Base-by-base conservation (phyloP, 1,140 invertebrate species). In the Pachypeltis micranthus region DNA sequence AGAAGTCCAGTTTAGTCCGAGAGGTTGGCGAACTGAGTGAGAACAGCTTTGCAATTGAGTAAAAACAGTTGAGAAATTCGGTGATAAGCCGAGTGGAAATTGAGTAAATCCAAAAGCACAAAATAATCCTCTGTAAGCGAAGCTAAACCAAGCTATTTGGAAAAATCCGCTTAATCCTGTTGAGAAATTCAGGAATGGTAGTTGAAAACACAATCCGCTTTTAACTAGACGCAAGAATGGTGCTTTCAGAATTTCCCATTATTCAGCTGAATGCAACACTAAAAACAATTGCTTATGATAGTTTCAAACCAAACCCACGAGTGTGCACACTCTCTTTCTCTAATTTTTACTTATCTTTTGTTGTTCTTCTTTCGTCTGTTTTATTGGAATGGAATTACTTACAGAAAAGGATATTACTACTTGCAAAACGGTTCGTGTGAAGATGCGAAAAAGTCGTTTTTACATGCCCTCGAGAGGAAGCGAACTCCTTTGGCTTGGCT, bases 401-500 rank as follows among this genome's bases (percentile, higher is more conserved):
- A 16, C 27, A 59, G 57, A 25, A 59, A 19, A 28, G 57, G 57
- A 29, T 29, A 29, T 59, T 34, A 59, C 31, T 59, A 59, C n/a
- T 7, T 59, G n/a, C n/a, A 59, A n/a, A 59, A 29, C 24, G 28
- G 31, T n/a, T n/a, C 28, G 24, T n/a, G n/a, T 14, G 25, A 59
- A 59, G 57, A 59, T 19, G 57, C 57, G 1, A 62, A 59, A 27
- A 25, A 65, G 28, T 54, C 44, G 19, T 65, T 67, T 44, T 59
- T 63, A 14, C 59, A 66, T 34, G 65, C 67, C 2, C 59, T 67
- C 4, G 26, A 57, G 2, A n/a, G 58, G n/a, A 63, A 62, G 4
- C 63, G 60, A 14, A 69, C 66, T 4, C 69, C 70, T 12, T 61
- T 67, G 21, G 63, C 66, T 44, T 72, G 70, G 70, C 62, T 69